These are phyloP conservation scores for Takifugu flavidus DNA, from an alignment of 2,113 vertebrate genomes.

Conservation along the genomic window DNA sequence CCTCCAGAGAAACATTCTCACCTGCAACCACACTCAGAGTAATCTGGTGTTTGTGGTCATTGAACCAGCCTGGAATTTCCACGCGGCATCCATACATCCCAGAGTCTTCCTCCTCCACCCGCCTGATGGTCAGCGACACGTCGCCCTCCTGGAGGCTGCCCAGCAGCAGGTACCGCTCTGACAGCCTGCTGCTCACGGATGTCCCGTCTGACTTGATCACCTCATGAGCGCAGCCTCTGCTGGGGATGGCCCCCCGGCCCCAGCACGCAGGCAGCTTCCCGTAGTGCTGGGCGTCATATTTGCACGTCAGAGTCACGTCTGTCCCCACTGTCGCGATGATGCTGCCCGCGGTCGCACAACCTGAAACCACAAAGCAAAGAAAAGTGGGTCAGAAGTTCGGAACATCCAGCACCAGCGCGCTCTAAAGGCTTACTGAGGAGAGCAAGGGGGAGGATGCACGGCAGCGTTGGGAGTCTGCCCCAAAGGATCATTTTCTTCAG, in stretches of 20 bases:
- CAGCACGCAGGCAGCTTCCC: constrained; percentile 59
- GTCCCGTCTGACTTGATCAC: constrained; percentile 58
- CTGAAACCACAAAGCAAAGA: constrained; percentile 14
- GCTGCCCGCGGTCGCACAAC: constrained; percentile 5
- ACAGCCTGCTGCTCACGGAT: constrained; percentile 33
- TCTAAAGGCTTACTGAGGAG: constrained; percentile 48
- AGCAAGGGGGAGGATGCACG: constrained; percentile 20
- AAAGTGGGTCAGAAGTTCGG: not conserved
- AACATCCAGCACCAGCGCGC: too few species aligned
- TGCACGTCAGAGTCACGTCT: constrained; percentile 57
- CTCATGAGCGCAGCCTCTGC: constrained; percentile 44
- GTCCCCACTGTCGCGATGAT: constrained; percentile 47
- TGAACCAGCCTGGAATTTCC: constrained; percentile 71
- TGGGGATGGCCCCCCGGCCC: constrained; percentile 60
- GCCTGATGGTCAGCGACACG: constrained; percentile 65
- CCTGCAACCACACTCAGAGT: constrained; percentile 64
- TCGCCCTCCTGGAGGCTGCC: constrained; percentile 51
- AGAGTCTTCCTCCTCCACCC: constrained; percentile 46
- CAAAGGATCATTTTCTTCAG: constrained; percentile 23
- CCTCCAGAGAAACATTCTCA: constrained; percentile 26
- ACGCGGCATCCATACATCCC: constrained; percentile 71
- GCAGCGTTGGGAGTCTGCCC: not conserved
- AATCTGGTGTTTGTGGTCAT: constrained; percentile 62
- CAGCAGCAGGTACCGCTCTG: constrained; percentile 53
- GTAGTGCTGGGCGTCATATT: constrained; percentile 45